Conservation (phyloP, 2,113 vertebrate genomes). For the Panthera leo region DNA sequence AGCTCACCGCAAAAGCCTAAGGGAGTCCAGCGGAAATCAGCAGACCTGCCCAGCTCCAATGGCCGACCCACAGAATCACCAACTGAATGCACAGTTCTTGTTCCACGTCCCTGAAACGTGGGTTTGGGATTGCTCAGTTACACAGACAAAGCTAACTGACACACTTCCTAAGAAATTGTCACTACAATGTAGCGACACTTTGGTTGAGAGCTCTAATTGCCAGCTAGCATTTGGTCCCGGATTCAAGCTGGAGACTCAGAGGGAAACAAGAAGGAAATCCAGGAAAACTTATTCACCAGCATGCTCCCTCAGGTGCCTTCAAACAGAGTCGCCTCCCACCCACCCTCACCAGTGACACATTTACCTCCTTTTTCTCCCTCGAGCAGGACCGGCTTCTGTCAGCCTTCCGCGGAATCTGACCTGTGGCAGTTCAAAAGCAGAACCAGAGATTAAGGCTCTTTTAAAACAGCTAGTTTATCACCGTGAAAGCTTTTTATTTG, state of each 20-base stretch:
- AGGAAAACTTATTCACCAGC: not conserved
- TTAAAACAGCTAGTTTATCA: not conserved
- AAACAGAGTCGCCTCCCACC: not conserved
- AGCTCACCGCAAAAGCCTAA: not conserved
- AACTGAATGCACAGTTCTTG: not conserved
- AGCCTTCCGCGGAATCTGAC: constrained; percentile 52
- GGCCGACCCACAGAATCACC: not conserved
- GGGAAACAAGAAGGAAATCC: not conserved
- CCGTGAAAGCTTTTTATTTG: constrained; percentile 3
- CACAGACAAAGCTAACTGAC: not conserved
- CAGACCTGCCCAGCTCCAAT: not conserved
- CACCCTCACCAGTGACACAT: not conserved
- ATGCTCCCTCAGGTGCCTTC: not conserved
- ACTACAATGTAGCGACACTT: not conserved
- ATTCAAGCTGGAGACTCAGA: not conserved
- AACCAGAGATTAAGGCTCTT: constrained; percentile 67
- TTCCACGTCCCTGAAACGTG: not conserved
- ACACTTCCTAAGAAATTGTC: not conserved
- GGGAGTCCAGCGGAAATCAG: not conserved
- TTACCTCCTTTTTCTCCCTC: constrained; percentile 72
- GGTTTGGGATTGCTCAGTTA: not conserved
- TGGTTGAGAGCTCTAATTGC: not conserved
- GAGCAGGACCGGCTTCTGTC: constrained; percentile 54
- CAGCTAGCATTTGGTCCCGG: not conserved
- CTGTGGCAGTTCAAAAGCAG: constrained; percentile 63